phyloP scores from a whole-genome alignment of 1,140 invertebrate genomes.

The Drosophila leontia region DNA sequence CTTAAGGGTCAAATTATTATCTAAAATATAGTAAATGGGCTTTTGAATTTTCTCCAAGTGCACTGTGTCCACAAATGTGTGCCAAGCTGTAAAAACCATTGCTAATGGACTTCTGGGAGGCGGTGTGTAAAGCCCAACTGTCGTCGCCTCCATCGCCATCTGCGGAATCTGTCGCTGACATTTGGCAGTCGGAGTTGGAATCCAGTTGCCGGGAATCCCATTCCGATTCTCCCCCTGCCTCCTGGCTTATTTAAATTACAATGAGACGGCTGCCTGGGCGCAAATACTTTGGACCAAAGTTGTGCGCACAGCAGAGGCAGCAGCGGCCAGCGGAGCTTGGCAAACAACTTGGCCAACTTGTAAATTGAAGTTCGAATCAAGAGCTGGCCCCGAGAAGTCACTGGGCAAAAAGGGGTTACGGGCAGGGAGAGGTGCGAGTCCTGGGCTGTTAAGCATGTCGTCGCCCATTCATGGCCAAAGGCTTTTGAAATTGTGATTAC shows the following conservation, averaged over 20 bases:
- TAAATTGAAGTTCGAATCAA: constrained; percentile 77
- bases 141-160: constrained; percentile 59
- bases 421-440: constrained; percentile 3
- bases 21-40: too few relatives aligned
- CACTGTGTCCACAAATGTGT: constrained; percentile 61
- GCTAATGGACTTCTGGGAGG: constrained; percentile 79
- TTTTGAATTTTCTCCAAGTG: background rate
- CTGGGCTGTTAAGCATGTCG: constrained; percentile 62
- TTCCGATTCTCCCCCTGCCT: constrained; percentile 1
- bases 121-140: constrained; percentile 57
- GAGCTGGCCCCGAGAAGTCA: constrained; percentile 16
- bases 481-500: constrained; percentile 65
- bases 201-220: constrained; percentile 56
- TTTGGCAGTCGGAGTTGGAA: constrained; percentile 72
- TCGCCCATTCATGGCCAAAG: constrained; percentile 55
- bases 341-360: constrained; percentile 79
- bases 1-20: fast-evolving
- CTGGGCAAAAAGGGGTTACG: constrained; percentile 4
- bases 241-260: constrained; percentile 79
- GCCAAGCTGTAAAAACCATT: constrained; percentile 81
- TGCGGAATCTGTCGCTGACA: constrained; percentile 78
- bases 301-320: constrained; percentile 21
- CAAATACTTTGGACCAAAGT: constrained; percentile 50
- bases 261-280: constrained; percentile 58
- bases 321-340: constrained; percentile 50